phyloP scores from a whole-genome alignment of 1,140 invertebrate genomes.

The Solenopsis fugax region DNA sequence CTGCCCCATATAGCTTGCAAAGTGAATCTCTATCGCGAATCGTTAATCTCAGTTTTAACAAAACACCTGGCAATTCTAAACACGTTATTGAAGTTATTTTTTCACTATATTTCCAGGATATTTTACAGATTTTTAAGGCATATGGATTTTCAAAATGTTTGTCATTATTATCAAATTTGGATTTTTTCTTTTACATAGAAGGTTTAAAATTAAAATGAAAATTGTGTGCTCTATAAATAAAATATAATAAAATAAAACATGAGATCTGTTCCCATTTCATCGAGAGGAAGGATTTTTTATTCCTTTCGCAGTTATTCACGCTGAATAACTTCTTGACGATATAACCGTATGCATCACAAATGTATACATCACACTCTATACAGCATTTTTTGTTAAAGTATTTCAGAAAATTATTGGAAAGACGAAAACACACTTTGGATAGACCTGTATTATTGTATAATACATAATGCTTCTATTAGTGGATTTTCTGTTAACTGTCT shows the following conservation, averaged over 20 bases:
- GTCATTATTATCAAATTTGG: neutral
- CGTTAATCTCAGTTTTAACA: neutral
- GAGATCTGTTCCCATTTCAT: neutral
- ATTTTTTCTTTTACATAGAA: neutral
- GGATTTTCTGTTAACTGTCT: neutral
- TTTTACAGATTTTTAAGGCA: neutral
- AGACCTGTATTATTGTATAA: neutral
- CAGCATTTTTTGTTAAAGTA: neutral
- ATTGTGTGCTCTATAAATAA: neutral
- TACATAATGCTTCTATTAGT: neutral
- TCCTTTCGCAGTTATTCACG: neutral
- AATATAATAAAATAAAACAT: neutral
- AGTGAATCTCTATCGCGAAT: neutral
- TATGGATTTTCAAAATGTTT: neutral
- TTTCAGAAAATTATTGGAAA: neutral
- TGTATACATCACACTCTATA: neutral
- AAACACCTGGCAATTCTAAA: neutral
- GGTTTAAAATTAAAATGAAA: neutral
- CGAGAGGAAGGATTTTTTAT: neutral
- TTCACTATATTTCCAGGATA: neutral
- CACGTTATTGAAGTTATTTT: constrained; percentile 5
- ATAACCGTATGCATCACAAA: neutral
- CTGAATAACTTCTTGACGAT: neutral
- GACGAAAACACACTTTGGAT: neutral
- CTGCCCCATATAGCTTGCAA: neutral